Conservation (phyloP, 2,113 vertebrate species). For the Corythornis madagascariensis region DNA sequence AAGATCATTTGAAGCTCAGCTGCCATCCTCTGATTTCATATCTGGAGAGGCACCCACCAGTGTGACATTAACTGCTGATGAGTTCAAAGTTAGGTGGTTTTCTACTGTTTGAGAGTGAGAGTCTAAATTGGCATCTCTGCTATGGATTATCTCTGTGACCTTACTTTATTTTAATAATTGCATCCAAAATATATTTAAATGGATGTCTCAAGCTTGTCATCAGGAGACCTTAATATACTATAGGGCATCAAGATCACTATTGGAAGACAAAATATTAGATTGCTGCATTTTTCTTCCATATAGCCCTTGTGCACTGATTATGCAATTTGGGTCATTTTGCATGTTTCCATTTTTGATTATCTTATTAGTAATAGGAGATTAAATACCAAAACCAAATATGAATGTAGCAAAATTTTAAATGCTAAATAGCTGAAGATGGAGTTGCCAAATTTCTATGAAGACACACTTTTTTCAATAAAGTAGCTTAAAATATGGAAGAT, state of each 20-base stretch:
- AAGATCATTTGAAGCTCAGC: not conserved
- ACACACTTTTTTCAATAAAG: not conserved
- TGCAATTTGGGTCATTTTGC: not conserved
- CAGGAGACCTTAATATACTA: not conserved
- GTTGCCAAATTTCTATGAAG: not conserved
- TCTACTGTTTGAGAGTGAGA: not conserved
- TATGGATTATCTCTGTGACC: not conserved
- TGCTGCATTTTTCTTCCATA: not conserved
- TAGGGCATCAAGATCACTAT: not conserved
- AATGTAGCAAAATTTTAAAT: not conserved
- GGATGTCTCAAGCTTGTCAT: not conserved
- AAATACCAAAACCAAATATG: not conserved
- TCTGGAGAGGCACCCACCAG: not conserved
- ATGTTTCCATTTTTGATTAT: not conserved
- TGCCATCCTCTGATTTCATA: not conserved
- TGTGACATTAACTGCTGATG: not conserved
- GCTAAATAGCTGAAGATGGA: not conserved
- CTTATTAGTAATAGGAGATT: not conserved
- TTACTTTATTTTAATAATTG: not conserved
- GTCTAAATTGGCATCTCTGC: not conserved
- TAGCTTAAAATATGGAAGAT: not conserved
- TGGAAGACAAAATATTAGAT: not conserved
- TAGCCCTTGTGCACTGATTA: not conserved
- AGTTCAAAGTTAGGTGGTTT: not conserved
- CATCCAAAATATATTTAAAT: not conserved